Conservation (phyloP, 2,888 invertebrate genomes). For the Hirtodrosophila trivittata region DNA sequence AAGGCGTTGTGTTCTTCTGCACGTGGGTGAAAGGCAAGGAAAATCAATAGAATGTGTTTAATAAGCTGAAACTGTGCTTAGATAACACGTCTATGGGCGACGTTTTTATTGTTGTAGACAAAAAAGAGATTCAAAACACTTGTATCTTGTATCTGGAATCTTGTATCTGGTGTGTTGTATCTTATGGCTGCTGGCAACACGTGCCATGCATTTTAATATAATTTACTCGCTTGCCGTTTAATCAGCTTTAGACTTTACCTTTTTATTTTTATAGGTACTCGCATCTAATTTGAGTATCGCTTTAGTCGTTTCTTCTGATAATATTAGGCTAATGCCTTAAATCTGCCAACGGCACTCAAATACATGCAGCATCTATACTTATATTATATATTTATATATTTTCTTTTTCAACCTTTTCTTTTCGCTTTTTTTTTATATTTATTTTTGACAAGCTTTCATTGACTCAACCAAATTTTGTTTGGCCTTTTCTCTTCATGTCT, state of each 20-base stretch:
- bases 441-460: constrained; percentile 37
- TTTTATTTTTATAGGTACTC: constrained; percentile 42
- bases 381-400: neutral
- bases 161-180: constrained; percentile 14
- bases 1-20: constrained; percentile 16
- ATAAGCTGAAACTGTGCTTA: constrained; percentile 64
- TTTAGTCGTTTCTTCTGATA: constrained; percentile 50
- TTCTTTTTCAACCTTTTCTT: neutral
- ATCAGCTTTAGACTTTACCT: constrained; percentile 45
- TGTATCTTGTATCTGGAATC: constrained; percentile 24
- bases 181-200: constrained; percentile 38
- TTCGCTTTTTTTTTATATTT: constrained; percentile 2
- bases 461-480: constrained; percentile 43
- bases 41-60: constrained; percentile 67
- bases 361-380: neutral
- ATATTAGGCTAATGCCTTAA: constrained; percentile 52
- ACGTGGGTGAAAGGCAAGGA: constrained; percentile 27
- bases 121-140: constrained; percentile 24
- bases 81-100: constrained; percentile 55
- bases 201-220: constrained; percentile 58
- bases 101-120: constrained; percentile 41
- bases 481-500: constrained; percentile 25
- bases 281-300: constrained; percentile 60
- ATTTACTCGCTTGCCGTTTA: constrained; percentile 51
- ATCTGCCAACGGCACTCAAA: constrained; percentile 40